Conservation (phyloP, 2,113 vertebrate genomes). For the Desmodus rotundus region DNA sequence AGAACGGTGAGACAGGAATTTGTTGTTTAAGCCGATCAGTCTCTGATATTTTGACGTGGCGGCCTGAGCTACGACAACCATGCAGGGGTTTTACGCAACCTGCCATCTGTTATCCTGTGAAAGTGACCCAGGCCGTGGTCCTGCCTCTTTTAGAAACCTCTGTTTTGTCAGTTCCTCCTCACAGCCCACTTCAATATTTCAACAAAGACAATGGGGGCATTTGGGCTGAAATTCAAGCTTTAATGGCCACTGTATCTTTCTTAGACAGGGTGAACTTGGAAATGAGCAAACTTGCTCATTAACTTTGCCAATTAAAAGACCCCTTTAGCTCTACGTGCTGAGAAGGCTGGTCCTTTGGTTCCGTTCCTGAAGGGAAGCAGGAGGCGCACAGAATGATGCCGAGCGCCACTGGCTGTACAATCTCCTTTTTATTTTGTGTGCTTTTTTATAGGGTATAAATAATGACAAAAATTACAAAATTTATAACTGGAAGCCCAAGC, state of each 20-base stretch:
- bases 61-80: not conserved
- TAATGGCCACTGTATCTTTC: not conserved
- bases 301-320: not conserved
- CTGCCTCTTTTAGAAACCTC: not conserved
- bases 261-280: not conserved
- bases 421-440: constrained; percentile 97
- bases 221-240: not conserved
- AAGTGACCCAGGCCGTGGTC: not conserved
- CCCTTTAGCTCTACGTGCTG: not conserved
- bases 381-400: constrained; percentile 64
- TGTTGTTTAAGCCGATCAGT: not conserved
- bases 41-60: not conserved
- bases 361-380: not conserved
- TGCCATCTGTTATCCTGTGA: not conserved
- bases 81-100: not conserved
- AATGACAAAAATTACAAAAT: constrained; percentile 99
- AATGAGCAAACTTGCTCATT: not conserved
- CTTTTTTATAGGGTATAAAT: constrained; percentile 98
- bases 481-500: constrained; percentile 99
- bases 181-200: not conserved
- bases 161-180: not conserved
- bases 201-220: not conserved
- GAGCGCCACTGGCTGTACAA: constrained; percentile 87
- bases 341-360: not conserved
- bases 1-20: not conserved